Evolutionary conservation across 2,113 vertebrate genomes (phyloP), one percentile per base, ranked within the genome.

Genomic region (Lepisosteus oculatus): DNA sequence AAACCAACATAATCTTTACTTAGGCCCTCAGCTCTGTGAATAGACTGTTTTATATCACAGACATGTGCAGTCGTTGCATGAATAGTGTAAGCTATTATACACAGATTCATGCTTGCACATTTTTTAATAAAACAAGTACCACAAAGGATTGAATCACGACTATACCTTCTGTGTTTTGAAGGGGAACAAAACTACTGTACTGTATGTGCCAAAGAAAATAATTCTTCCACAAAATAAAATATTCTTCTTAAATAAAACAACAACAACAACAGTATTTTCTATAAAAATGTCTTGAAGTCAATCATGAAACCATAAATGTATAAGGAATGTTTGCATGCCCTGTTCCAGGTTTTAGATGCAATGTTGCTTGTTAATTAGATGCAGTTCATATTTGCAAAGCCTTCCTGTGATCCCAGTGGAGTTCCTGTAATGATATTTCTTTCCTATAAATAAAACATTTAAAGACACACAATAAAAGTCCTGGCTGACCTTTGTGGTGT

Each of bases 231-330:
- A 70, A 61, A 61, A 61, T 43, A 42, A 7, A 2, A 29, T 41
- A 17, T 44, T 61, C 8, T 61, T 55, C 4, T 68, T 81, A 80
- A 81, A 86, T 86, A 29, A 29, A 29, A 77, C 81, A 85, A 85
- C 85, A 29, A 77, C 81, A 85, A 85, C 85, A 86, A 85, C 15
- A 17, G 15, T 44, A 79, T 75, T 71, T 80, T 78, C 72, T 76
- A 80, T 77, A 83, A 86, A 81, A 80, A 43, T 72, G 63, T 29
- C 67, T 74, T 70, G 61, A 69, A 76, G 65, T 74, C 42, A 77
- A 74, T 67, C 63, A 70, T 55, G 41, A 71, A 79, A 75, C 72
- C 71, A 76, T 76, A 70, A 74, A 74, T 72, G 41, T 45, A 69
- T 64, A 13, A 55, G 44, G 72, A 75, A 70, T 76, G 70, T 71